A percentile compares a stretch with the other conserved stretches of the same genome.
Conservation (phyloP, 2,113 vertebrate species). For the Proterorhinus semilunaris region DNA sequence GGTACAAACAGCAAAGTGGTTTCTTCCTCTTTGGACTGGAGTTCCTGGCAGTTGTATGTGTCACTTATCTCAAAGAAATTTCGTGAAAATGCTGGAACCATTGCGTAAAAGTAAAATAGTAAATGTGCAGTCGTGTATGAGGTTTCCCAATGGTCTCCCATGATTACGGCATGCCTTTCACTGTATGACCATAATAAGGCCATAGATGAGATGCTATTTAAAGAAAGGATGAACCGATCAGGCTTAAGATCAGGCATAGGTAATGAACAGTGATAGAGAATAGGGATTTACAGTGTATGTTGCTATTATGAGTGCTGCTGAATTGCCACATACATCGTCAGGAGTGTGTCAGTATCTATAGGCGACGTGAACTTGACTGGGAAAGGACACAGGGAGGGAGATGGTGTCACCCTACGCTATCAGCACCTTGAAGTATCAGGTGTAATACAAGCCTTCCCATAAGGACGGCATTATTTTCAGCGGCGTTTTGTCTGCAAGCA, state of each 20-base stretch:
- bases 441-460: constrained; percentile 26
- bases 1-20: constrained; percentile 5
- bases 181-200: no score
- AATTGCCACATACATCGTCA: background rate
- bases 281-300: background rate
- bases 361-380: constrained; percentile 48
- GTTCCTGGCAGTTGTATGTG: constrained; percentile 25
- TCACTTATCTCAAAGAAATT: background rate
- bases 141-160: no score
- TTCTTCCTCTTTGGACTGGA: constrained; percentile 55
- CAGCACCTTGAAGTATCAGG: constrained; percentile 43
- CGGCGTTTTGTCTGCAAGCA: constrained; percentile 8
- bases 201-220: no score
- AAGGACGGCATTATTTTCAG: constrained; percentile 6
- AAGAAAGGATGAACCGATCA: no score
- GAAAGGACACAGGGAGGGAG: constrained; percentile 38
- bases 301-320: background rate
- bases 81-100: background rate
- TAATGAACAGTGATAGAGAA: no score
- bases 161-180: no score
- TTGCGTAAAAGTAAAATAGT: background rate
- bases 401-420: constrained; percentile 38
- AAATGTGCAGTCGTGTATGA: background rate
- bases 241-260: no score
- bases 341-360: constrained; percentile 19